Conservation (phyloP, 1,140 invertebrate species). For the Aphis gossypii region DNA sequence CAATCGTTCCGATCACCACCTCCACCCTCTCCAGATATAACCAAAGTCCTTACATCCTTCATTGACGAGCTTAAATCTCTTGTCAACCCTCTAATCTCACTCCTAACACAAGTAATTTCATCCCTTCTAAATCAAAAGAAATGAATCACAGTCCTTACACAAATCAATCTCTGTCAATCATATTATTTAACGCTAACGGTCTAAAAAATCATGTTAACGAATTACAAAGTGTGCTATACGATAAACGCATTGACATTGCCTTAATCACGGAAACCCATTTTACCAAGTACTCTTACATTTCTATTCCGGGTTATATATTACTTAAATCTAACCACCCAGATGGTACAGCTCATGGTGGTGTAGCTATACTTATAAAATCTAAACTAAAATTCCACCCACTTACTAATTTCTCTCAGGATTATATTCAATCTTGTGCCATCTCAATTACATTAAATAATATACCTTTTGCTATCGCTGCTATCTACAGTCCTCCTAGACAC, state of each 20-base stretch:
- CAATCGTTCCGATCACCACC: background rate
- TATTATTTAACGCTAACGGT: slow-evolving; percentile 9
- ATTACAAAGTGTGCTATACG: background rate
- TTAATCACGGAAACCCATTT: slow-evolving; percentile 7
- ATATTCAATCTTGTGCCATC: no score
- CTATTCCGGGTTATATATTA: background rate
- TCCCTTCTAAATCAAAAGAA: background rate
- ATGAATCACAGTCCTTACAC: background rate
- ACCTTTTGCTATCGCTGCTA: no score
- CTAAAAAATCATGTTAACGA: background rate
- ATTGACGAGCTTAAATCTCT: background rate
- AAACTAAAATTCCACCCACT: background rate
- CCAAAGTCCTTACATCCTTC: background rate
- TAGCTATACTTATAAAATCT: slow-evolving; percentile 28
- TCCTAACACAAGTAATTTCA: background rate
- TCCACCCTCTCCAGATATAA: background rate
- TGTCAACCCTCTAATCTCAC: background rate
- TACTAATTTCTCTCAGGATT: background rate
- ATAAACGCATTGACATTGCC: background rate
- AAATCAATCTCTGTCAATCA: background rate
- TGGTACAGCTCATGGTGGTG: background rate
- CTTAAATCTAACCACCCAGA: background rate
- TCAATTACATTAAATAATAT: no score
- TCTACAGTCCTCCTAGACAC: background rate
- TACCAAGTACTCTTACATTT: background rate